Percentiles rank a stretch among this genome's conserved stretches.
Conservation (phyloP, 1,140 invertebrate genomes). For the Capitella teleta region DNA sequence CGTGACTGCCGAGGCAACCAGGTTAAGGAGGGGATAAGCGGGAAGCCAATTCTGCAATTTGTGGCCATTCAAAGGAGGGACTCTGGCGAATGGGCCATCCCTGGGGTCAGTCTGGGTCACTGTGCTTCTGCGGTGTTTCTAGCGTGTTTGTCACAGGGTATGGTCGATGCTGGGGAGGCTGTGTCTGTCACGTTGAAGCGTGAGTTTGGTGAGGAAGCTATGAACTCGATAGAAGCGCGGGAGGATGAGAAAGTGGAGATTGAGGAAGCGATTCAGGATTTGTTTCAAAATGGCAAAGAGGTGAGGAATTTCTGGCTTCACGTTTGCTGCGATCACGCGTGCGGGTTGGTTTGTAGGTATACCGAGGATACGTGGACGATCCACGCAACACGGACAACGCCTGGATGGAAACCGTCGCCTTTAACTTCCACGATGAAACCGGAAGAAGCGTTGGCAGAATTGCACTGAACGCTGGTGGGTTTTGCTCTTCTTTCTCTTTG, state of each 20-base stretch:
- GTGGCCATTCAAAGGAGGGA: slow-evolving; percentile 76
- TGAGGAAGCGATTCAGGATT: no score
- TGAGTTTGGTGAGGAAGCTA: slow-evolving; percentile 89
- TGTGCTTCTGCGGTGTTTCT: not conserved
- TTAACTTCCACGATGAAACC: slow-evolving; percentile 79
- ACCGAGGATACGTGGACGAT: slow-evolving; percentile 88
- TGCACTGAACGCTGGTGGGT: slow-evolving; percentile 10
- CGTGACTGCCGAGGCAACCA: slow-evolving; percentile 51
- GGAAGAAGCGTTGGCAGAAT: slow-evolving; percentile 38
- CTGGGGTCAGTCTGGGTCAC: slow-evolving; percentile 44
- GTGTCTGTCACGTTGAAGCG: slow-evolving; percentile 65
- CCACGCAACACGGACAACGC: slow-evolving; percentile 86
- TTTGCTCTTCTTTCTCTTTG: no score
- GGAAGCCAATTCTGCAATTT: slow-evolving; percentile 67
- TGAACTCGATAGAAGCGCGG: no score
- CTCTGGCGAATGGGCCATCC: slow-evolving; percentile 75
- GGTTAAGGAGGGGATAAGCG: slow-evolving; percentile 45
- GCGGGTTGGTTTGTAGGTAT: no score
- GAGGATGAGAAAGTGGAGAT: no score
- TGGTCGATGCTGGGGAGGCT: slow-evolving; percentile 86
- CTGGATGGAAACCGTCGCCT: slow-evolving; percentile 92
- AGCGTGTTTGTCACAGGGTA: slow-evolving; percentile 53
- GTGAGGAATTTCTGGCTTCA: no score
- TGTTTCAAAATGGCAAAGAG: no score
- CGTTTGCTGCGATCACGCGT: no score